A percentile compares a stretch with the other conserved stretches of the same genome.
phyloP scores from a whole-genome alignment of 2,797 vertebrate genomes.

The Onychomys arenicola region DNA sequence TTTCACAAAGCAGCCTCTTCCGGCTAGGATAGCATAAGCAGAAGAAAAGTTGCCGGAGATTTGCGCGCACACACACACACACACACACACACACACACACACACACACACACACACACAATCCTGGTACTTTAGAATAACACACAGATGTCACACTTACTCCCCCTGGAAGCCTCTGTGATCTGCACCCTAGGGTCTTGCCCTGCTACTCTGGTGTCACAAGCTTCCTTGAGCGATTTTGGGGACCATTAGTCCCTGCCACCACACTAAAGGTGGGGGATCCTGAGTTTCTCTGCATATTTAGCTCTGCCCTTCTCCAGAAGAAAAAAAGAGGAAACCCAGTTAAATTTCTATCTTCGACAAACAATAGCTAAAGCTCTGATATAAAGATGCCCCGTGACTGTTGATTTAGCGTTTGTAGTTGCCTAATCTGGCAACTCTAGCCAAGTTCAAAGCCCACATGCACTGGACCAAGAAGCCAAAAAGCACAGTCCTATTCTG shows the following conservation, averaged over 20 bases:
- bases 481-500: background rate
- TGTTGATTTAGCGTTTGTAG: background rate
- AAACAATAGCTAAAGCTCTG: background rate
- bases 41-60: background rate
- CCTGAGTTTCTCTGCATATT: background rate
- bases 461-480: background rate
- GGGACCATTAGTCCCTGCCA: fast-evolving
- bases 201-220: background rate
- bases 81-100: background rate
- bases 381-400: too few species aligned
- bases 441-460: background rate
- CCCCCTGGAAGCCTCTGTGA: background rate
- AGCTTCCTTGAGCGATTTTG: background rate
- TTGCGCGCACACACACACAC: too few species aligned
- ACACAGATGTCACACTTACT: background rate
- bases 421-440: background rate
- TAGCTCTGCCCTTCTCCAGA: background rate
- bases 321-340: background rate
- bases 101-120: background rate
- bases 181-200: background rate
- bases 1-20: background rate
- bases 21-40: background rate
- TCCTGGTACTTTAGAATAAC: background rate
- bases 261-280: too few species aligned
- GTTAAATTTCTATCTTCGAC: background rate